Conservation (phyloP, 2,888 invertebrate genomes). For the Oscheius sp. region DNA sequence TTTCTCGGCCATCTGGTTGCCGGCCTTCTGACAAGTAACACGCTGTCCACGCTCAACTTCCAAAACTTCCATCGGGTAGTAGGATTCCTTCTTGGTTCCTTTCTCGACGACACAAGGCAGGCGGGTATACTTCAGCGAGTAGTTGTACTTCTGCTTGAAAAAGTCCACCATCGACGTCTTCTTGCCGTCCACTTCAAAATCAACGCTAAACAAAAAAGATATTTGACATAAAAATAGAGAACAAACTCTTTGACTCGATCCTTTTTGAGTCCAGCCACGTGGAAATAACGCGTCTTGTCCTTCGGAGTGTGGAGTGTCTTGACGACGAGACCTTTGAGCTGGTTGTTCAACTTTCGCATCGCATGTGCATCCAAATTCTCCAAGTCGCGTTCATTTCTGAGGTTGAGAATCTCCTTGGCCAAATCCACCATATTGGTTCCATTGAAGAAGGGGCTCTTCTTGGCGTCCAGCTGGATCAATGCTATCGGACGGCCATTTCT, state of each 20-base stretch:
- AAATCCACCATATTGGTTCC: conserved; percentile 2
- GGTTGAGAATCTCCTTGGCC: not conserved
- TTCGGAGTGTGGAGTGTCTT: conserved; percentile 28
- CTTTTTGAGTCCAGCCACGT: conserved; percentile 24
- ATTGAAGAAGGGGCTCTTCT: conserved; percentile 32
- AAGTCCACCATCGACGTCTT: conserved; percentile 11
- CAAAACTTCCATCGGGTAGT: conserved; percentile 40
- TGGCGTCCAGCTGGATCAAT: conserved; percentile 40
- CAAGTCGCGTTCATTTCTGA: not conserved
- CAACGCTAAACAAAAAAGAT: not conserved
- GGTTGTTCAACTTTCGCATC: conserved; percentile 4
- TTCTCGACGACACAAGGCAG: conserved; percentile 14
- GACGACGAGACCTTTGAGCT: conserved; percentile 35
- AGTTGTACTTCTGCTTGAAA: conserved; percentile 19
- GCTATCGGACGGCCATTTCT: conserved; percentile 12
- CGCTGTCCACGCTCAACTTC: conserved; percentile 40
- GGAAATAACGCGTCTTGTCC: conserved; percentile 20
- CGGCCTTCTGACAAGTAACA: conserved; percentile 35
- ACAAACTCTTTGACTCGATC: conserved; percentile 19
- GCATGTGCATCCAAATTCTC: not conserved
- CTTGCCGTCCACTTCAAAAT: conserved; percentile 20
- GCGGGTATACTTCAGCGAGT: not conserved
- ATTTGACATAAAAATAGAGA: not conserved
- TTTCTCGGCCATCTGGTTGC: conserved; percentile 21
- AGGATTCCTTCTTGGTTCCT: not conserved